Base-by-base conservation (phyloP, 2,797 vertebrate species). In the Gobio occitaniae region DNA sequence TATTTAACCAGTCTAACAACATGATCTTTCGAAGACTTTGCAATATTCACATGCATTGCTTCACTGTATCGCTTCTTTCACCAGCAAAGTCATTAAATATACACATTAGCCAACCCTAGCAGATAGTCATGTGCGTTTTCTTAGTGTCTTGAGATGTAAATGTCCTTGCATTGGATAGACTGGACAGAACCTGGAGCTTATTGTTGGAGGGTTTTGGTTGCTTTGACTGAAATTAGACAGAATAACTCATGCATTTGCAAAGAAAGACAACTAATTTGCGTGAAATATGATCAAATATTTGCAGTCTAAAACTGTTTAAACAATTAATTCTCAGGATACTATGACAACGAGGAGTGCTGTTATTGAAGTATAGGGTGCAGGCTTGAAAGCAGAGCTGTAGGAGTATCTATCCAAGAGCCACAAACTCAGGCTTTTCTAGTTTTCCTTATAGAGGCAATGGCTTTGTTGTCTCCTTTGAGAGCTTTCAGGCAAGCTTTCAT, bases 401-500 rank as follows among this genome's bases (percentile, higher is more conserved):
- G 61, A 83, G 69, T 86, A 79, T 87, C 83, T 69, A 32, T 84
- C 80, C 78, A 77, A 66, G 48, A 66, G 80, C 72, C 83, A 66
- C 85, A 84, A 82, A 74, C 89, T 84, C 72, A 11, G 50, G 71
- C 84, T 38, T 82, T 86, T 87, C 56, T 68, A 47, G 63, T 86
- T 78, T 66, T 69, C 74, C 78, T 75, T 78, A 79, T 63, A 52
- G 71, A 82, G 80, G 41, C 52, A 50, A 79, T 82, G 84, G 87
- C 79, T 87, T 88, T 87, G 84, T 84, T 79, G 82, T 83, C 84
- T 83, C 76, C 89, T 89, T 84, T 86, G 80, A 87, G 86, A 83
- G 83, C 77, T 82, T 86, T 83, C 78, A 82, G 69, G 66, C 25
- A 6, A 87, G 87, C 89, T 89, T 88, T 87, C 86, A 87, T 91